Base-by-base conservation (phyloP, 2,888 invertebrate species). In the Formica aserva region DNA sequence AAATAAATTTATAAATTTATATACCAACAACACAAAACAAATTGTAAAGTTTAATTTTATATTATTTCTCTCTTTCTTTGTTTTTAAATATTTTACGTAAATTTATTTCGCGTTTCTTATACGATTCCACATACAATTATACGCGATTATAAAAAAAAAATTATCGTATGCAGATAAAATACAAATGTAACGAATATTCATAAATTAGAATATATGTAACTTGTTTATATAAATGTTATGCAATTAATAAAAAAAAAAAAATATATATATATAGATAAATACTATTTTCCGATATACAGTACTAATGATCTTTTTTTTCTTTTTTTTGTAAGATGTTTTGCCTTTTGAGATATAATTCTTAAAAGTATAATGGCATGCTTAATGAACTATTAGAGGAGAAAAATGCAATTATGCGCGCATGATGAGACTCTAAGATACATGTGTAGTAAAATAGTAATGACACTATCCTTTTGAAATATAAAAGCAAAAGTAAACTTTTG, bases 331-430 rank as follows among this genome's bases (percentile, higher is more conserved):
- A 63, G 29, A 13, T 66, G 55, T 66, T 66, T 78, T 71, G 32
- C 2, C 15, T 78, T 22, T 60, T 11, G n/a, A 77, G 15, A 26
- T 77, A n/a, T 41, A 78, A 22, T 41, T 69, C 6, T 41, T n/a
- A 15, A 78, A 57, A 6, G 0, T 78, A 41, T 52, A 66, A 38
- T 22, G n/a, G 26, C 26, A 9, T 67, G 15, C 26, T 69, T 22
- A 45, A 69, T 18, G 1, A 78, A 35, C 1, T 45, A 32, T 32
- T 22, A 45, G n/a, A 35, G 13, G 45, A 18, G 38, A 62, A 89
- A 87, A 89, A 82, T 83, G 82, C 75, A 80, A 62, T 85, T 85
- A 65, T 74, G 32, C 29, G 82, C 45, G 57, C 75, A 57, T 74
- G n/a, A 63, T 69, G 76, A 74, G 72, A 82, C 82, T 84, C 84